phyloP scores from a whole-genome alignment of 1,140 invertebrate genomes.

The Aporrectodea caliginosa region DNA sequence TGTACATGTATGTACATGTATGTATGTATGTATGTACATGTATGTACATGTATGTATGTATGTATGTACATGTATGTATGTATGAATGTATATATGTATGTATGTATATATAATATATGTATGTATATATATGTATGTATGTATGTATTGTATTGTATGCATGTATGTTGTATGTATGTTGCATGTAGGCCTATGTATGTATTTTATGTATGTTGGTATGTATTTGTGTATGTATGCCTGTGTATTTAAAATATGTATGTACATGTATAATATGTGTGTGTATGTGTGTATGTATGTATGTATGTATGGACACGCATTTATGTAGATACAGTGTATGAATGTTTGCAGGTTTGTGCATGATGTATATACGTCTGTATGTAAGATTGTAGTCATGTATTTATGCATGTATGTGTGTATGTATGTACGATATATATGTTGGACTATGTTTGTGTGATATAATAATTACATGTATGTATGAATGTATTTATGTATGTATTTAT shows the following conservation, averaged over 20 bases:
- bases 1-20: neutral
- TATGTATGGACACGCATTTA: neutral
- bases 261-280: too few relatives aligned
- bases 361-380: too few relatives aligned
- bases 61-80: neutral
- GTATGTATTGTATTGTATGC: neutral
- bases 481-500: too few relatives aligned
- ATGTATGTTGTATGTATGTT: too few relatives aligned
- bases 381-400: too few relatives aligned
- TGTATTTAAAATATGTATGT: neutral
- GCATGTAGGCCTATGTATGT: neutral
- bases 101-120: conserved; percentile 1
- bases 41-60: neutral
- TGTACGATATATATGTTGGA: too few relatives aligned
- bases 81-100: conserved; percentile 3
- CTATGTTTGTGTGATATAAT: too few relatives aligned
- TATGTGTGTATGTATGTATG: conserved; percentile 4
- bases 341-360: too few relatives aligned
- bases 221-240: neutral
- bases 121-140: neutral
- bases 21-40: neutral
- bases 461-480: too few relatives aligned
- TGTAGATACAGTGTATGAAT: neutral
- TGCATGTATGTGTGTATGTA: too few relatives aligned
- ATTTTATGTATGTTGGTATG: conserved; percentile 1